Evolutionary conservation across 2,113 vertebrate species (phyloP).

Genomic region (Trachemys scripta): DNA sequence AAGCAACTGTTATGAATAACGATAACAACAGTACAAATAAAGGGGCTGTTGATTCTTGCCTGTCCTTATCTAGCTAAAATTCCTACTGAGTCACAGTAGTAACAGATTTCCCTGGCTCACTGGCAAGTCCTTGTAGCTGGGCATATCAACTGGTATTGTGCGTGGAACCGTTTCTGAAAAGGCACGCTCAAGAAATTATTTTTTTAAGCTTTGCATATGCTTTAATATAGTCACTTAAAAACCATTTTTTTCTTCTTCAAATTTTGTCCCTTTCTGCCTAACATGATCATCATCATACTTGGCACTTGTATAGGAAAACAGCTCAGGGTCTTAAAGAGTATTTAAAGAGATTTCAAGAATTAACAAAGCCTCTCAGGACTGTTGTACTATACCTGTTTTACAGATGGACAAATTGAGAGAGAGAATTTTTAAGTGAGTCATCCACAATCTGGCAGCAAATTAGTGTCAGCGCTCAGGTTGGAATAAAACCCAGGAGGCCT

Average conservation of each 20-base stretch:
- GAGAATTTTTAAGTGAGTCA: not conserved
- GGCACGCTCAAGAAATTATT: not conserved
- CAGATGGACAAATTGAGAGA: not conserved
- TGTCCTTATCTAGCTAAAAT: accelerated
- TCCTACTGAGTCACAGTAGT: accelerated
- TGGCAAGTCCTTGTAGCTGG: not conserved
- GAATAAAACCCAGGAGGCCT: not conserved
- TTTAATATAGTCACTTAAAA: not conserved
- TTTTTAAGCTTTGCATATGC: not conserved
- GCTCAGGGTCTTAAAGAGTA: not conserved
- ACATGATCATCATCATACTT: not conserved
- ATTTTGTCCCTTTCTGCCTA: not conserved
- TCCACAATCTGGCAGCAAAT: not conserved
- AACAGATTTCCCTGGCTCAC: not conserved
- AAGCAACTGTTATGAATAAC: constrained; percentile 52
- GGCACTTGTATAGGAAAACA: not conserved
- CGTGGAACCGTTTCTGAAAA: not conserved
- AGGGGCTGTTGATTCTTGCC: not conserved
- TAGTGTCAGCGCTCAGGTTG: not conserved
- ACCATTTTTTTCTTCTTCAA: not conserved
- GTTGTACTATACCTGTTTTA: not conserved
- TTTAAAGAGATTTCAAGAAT: not conserved
- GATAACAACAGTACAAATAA: constrained; percentile 26
- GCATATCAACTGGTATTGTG: not conserved
- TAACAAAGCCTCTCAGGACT: not conserved